These are phyloP conservation scores for Stichopus horrens DNA, from an alignment of 53 echinoderm and acorn worm species.

Conservation along the genomic window DNA sequence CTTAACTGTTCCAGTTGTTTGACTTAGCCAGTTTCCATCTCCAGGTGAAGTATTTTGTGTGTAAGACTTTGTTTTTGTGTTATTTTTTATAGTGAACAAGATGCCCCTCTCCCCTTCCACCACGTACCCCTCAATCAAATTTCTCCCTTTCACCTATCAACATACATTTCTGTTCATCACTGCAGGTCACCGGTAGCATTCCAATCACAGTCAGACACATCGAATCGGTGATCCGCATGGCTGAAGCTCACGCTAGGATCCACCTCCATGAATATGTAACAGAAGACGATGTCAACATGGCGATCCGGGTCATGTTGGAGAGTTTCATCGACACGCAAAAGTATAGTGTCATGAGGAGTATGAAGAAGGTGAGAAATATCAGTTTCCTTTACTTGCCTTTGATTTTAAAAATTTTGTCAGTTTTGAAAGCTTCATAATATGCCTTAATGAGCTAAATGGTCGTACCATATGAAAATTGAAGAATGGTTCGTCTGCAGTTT, in stretches of 20 bases:
- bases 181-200: constrained; percentile 92
- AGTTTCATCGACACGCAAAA: constrained; percentile 99
- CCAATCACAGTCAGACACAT: constrained; percentile 99
- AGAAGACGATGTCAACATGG: constrained; percentile 97
- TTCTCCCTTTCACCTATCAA: no score
- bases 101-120: no score
- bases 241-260: constrained; percentile 94
- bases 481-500: no score
- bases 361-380: constrained; percentile 76
- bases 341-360: constrained; percentile 96
- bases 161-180: background rate
- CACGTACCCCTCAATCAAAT: no score
- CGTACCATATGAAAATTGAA: no score
- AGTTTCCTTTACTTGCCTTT: background rate
- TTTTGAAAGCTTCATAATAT: no score
- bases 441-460: no score
- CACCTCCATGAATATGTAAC: constrained; percentile 96
- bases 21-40: no score
- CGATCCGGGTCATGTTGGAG: constrained; percentile 90
- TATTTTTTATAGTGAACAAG: no score
- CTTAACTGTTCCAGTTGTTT: no score
- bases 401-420: background rate
- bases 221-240: constrained; percentile 98
- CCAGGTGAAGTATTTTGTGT: no score
- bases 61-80: no score